Evolutionary conservation across 2,113 vertebrate species (phyloP).

Genomic region (Hippocampus barbouri): DNA sequence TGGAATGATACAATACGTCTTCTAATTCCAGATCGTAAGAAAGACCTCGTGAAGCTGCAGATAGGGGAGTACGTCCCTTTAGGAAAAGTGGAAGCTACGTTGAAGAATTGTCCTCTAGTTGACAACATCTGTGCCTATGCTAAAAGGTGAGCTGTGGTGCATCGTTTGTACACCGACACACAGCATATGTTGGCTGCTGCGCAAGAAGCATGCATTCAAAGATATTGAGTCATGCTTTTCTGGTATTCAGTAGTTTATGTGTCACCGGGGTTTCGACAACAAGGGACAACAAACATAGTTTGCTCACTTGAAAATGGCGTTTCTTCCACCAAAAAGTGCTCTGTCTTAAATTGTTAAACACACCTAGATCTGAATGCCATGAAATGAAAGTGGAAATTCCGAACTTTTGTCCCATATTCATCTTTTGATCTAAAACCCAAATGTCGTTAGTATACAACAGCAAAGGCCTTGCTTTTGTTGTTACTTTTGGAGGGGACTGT

Average conservation of each 20-base stretch:
- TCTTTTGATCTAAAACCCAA: too few species aligned
- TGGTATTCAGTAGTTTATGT: background rate
- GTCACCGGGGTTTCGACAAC: too few species aligned
- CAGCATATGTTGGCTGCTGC: background rate
- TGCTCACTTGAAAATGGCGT: too few species aligned
- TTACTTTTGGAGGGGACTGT: too few species aligned
- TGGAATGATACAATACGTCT: background rate
- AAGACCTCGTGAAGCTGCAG: slow-evolving; percentile 95
- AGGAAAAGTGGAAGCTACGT: slow-evolving; percentile 89
- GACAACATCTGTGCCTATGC: slow-evolving; percentile 97
- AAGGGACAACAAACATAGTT: too few species aligned
- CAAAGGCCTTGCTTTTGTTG: too few species aligned
- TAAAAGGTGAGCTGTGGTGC: slow-evolving; percentile 75
- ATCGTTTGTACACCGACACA: background rate
- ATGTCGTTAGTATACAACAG: too few species aligned
- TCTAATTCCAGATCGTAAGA: slow-evolving; percentile 85
- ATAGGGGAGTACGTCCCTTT: slow-evolving; percentile 95
- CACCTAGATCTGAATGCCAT: too few species aligned
- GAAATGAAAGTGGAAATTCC: too few species aligned
- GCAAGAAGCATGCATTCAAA: background rate
- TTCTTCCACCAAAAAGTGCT: too few species aligned
- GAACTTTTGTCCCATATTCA: too few species aligned
- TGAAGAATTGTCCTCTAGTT: slow-evolving; percentile 88
- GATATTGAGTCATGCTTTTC: background rate
- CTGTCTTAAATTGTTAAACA: too few species aligned